Evolutionary conservation across 2,888 invertebrate species (phyloP).

Genomic region (Tubulanus polymorphus): DNA sequence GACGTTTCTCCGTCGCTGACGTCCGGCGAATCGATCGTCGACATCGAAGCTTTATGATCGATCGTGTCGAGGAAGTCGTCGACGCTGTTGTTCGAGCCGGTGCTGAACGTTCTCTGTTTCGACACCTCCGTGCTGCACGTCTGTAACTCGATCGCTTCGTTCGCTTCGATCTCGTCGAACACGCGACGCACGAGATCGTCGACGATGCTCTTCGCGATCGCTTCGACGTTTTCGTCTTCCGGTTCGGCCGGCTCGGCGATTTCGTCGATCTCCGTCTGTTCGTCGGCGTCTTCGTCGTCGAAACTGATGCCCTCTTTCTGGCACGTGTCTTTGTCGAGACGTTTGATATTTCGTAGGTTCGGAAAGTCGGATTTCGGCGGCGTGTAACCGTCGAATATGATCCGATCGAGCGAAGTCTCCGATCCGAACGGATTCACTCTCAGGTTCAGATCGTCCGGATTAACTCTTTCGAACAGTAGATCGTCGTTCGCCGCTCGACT

Average conservation of each 20-base stretch:
- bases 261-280: constrained; percentile 24
- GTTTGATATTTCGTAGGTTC: constrained; percentile 30
- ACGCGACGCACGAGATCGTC: constrained; percentile 1
- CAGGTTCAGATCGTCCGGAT: constrained; percentile 61
- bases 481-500: constrained; percentile 53
- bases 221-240: constrained; percentile 7
- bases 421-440: constrained; percentile 65
- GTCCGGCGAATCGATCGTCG: constrained; percentile 1
- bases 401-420: constrained; percentile 39
- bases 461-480: constrained; percentile 55
- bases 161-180: neutral
- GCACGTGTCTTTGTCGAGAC: constrained; percentile 45
- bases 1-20: constrained; percentile 3
- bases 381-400: constrained; percentile 42
- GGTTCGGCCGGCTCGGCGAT: neutral
- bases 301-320: constrained; percentile 48
- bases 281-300: constrained; percentile 22
- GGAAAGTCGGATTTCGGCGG: constrained; percentile 26
- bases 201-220: constrained; percentile 5
- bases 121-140: neutral
- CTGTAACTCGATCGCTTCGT: neutral
- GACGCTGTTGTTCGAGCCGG: neutral
- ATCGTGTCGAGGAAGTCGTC: neutral
- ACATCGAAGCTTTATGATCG: neutral
- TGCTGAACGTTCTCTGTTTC: neutral